Evolutionary conservation across 2,113 vertebrate species (phyloP), one percentile per base, ranked within the genome.

Genomic region (Corythornis cristatus): DNA sequence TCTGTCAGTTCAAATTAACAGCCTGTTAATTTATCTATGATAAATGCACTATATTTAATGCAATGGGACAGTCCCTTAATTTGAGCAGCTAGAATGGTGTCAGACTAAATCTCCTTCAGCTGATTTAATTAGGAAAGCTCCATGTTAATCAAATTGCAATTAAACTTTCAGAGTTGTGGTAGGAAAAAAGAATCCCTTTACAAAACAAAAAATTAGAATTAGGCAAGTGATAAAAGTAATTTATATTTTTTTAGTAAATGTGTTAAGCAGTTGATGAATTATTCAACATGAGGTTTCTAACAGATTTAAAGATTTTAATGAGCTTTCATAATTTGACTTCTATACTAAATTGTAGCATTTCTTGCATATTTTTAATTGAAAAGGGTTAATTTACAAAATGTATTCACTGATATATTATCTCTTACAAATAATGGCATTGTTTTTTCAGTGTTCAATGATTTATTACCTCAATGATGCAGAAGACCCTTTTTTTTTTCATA

Each of bases 51-150:
- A 26, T 89, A 83, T 93, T 95, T 96, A 96, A 97, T 97, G 90
- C 71, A 96, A 78, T 71, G 87, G 96, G 95, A 95, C 93, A 96
- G 79, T 94, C 71, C 86, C 72, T 97, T 96, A 95, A 95, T 97
- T 89, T 95, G 86, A 96, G 81, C 62, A 92, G 51, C 87, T 94
- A 93, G 61, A 40, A 86, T 62, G 57, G 51, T 95, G 95, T 96
- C 96, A 96, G 75, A 48, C 93, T 96, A 96, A 97, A 96, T 96
- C 86, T 93, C 88, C 88, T 90, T 96, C 75, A 88, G 64, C 72
- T 97, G 86, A 97, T 97, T 97, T 96, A 97, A 98, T 98, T 98
- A 97, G 60, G 82, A 91, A 84, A 96, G 26, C 48, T 96, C 81
- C 80, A 26, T 92, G 92, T 82, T 97, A 96, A 98, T 96, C 94